Evolutionary conservation across 2,797 vertebrate species (phyloP), one percentile per base, ranked within the genome.

Genomic region (Neomorphus geoffroyi): DNA sequence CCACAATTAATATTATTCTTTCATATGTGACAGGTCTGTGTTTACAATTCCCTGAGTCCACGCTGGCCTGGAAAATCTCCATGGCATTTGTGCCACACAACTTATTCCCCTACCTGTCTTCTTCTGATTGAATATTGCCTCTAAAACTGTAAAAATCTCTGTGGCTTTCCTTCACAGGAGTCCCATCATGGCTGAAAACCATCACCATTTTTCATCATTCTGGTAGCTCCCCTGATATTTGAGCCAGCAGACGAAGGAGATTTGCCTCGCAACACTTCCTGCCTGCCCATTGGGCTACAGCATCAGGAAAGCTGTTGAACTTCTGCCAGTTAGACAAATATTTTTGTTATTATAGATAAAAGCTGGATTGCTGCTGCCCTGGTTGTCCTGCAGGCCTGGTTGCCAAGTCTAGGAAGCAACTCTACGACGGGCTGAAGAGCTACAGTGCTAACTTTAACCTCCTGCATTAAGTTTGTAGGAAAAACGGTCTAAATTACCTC

Each of bases 1-100:
- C 15, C 62, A 77, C 26, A 85, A 88, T 86, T 78, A 88, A 73
- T 93, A 90, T 45, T 72, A 75, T 86, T 86, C 30, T 94, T 93
- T 93, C 60, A 79, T 86, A 83, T 61, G n/a, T 39, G 48, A 61
- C 22, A 57, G 39, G n/a, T 74, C 51, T 26, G 7, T 24, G 11
- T 75, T 87, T 85, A 67, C 33, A 82, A 37, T 71, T 72, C 54
- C 24, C 74, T 7, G 6, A 57, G 37, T 56, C 51, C 13, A 13
- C 10, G 8, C 9, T 26, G 41, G 53, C 41, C 41, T 30, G 30
- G 39, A 86, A 92, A 81, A 72, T 37, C n/a, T 78, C 81, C 46
- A 39, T 0, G 0, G 61, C n/a, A 39, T 37, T 61, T 67, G 46
- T 33, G n/a, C 30, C 60, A 87, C 30, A 3, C 61, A 83, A 28